phyloP scores from a whole-genome alignment of 2,888 invertebrate species.

The Pharmacophagus antenor region DNA sequence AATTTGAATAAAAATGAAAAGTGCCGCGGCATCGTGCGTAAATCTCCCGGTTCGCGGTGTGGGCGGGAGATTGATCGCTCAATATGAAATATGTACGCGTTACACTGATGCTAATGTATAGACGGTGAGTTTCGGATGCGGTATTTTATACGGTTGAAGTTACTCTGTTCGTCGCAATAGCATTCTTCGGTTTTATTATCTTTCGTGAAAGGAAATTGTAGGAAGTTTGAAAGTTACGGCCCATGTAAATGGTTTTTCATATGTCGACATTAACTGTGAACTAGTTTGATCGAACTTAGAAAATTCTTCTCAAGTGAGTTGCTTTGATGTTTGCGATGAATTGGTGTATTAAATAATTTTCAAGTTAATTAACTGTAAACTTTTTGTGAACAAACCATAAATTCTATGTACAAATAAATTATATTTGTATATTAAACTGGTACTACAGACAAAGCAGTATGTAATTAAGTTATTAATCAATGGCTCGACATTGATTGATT shows the following conservation, averaged over 20 bases:
- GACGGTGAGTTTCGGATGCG: conserved; percentile 31
- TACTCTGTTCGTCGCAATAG: conserved; percentile 10
- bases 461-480: neutral
- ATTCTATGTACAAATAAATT: neutral
- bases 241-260: neutral
- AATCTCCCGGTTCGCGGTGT: conserved; percentile 50
- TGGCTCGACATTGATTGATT: conserved; percentile 1
- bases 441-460: too few relatives aligned
- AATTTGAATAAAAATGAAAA: conserved; percentile 63
- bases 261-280: neutral
- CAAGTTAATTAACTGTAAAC: neutral
- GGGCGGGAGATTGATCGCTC: conserved; percentile 67
- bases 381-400: neutral
- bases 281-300: neutral
- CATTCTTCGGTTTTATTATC: conserved; percentile 15
- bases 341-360: neutral
- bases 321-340: neutral
- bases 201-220: conserved; percentile 1
- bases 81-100: conserved; percentile 57
- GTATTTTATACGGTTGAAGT: conserved; percentile 33
- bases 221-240: neutral
- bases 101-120: conserved; percentile 35
- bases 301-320: neutral
- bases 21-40: conserved; percentile 45
- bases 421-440: neutral